Conservation (phyloP, 2,888 invertebrate genomes). For the Loripinus fragilis region DNA sequence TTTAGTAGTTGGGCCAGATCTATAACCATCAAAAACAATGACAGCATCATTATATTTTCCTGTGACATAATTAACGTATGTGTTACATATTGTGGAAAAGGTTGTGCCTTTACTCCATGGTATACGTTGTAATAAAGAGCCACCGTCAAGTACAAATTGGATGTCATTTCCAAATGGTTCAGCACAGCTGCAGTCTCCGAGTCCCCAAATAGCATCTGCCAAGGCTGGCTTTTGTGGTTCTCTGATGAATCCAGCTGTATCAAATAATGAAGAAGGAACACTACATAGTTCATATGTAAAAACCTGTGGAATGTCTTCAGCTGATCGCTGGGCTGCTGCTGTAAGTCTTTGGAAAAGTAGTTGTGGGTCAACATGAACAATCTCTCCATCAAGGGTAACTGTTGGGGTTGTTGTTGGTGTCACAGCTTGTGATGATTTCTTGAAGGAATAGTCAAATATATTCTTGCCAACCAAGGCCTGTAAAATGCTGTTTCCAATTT, state of each 20-base stretch:
- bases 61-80: conserved; percentile 22
- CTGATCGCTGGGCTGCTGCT: not conserved
- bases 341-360: conserved; percentile 15
- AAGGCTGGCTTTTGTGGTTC: conserved; percentile 39
- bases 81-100: conserved; percentile 27
- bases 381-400: conserved; percentile 4
- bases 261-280: conserved; percentile 47
- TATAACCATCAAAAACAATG: conserved; percentile 53
- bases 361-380: conserved; percentile 23
- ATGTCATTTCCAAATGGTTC: conserved; percentile 12
- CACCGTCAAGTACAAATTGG: conserved; percentile 47
- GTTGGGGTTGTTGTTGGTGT: not conserved
- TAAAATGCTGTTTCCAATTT: not conserved
- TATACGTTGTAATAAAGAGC: conserved; percentile 43
- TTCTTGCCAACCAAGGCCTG: not conserved
- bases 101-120: conserved; percentile 47
- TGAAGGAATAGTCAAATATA: not conserved
- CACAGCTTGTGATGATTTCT: not conserved
- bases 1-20: conserved; percentile 38
- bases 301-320: conserved; percentile 7
- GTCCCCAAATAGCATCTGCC: conserved; percentile 41
- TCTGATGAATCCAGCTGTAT: conserved; percentile 27
- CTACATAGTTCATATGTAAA: conserved; percentile 20
- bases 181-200: conserved; percentile 31
- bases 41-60: conserved; percentile 13